Percentiles rank a stretch among this genome's conserved stretches.
Conservation (phyloP, 2,797 vertebrate genomes). For the Brachyrhaphis roseni region DNA sequence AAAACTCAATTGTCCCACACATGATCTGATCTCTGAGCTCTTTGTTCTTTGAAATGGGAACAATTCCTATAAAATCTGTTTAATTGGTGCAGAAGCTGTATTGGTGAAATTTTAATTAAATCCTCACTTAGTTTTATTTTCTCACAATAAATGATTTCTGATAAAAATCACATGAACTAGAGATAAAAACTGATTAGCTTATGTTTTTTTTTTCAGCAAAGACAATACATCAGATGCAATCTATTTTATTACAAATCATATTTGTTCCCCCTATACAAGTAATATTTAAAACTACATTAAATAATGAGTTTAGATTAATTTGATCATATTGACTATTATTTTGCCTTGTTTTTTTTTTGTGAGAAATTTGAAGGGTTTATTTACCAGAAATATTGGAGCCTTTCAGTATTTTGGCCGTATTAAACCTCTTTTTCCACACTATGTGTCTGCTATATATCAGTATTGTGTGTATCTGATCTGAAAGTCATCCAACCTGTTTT, state of each 20-base stretch:
- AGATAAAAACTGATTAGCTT: too few species aligned
- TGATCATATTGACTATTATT: too few species aligned
- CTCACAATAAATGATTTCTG: too few species aligned
- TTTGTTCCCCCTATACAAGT: too few species aligned
- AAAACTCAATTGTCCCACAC: slow-evolving; percentile 66
- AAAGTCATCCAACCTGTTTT: neutral
- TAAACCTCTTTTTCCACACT: neutral
- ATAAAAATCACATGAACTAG: too few species aligned
- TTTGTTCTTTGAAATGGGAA: neutral
- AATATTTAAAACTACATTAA: too few species aligned
- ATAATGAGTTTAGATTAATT: too few species aligned
- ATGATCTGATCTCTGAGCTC: neutral
- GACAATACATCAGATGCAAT: too few species aligned
- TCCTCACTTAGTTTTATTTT: neutral
- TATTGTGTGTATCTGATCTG: neutral
- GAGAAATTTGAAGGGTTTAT: too few species aligned
- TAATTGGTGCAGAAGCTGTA: neutral
- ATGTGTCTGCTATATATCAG: neutral
- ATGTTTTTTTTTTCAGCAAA: too few species aligned
- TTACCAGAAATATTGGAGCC: neutral
- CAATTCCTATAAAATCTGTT: neutral
- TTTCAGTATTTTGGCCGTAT: neutral
- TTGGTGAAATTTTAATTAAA: neutral
- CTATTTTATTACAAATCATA: too few species aligned
- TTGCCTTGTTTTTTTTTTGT: too few species aligned